Base-by-base conservation (phyloP, 2,888 invertebrate genomes). In the Cheilosia urbana region DNA sequence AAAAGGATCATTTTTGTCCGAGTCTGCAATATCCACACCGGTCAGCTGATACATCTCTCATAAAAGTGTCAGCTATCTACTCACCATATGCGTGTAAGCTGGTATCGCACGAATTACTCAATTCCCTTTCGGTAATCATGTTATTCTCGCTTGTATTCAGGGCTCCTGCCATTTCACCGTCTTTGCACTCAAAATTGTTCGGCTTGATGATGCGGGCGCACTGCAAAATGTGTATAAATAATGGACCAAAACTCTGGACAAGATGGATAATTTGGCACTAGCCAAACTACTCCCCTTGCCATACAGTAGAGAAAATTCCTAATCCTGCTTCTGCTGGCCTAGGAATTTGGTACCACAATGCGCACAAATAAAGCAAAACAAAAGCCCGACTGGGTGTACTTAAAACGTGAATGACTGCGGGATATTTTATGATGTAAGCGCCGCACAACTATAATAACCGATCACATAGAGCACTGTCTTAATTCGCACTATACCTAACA, bases 1-100 rank as follows among this genome's bases (percentile, higher is more conserved):
- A 47, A 85, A 85, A 4, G 85, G 85, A 66, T 85, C 85, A 27
- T 68, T 81, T 34, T 58, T 84, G 34, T 84, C 84, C 4, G 84
- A 75, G 57, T 84, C 84, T 84, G 13, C 21, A 57, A 73, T 42
- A n/a, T 17, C 45, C n/a, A 4, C 37, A 37, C 37, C 4, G 37
- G 37, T 37, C 13, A 37, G 37, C 13, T 13, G 37, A 37, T 37
- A 37, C n/a, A 37, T 13, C 37, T 37, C 13, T 9, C 17, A 13
- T 7, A 13, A 51, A 21, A 19, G 37, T 13, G 13, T 37, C 13
- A 51, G 30, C n/a, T n/a, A 24, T n/a, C 51, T 19, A 72, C 83
- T 79, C 37, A 84, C 84, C 75, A 60, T 71, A 84, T 57, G 58
- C 40, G 21, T 84, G 75, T 5, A 80, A 66, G 37, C 58, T 65